Evolutionary conservation across 2,888 invertebrate genomes (phyloP).

Genomic region (Tachina grossa): DNA sequence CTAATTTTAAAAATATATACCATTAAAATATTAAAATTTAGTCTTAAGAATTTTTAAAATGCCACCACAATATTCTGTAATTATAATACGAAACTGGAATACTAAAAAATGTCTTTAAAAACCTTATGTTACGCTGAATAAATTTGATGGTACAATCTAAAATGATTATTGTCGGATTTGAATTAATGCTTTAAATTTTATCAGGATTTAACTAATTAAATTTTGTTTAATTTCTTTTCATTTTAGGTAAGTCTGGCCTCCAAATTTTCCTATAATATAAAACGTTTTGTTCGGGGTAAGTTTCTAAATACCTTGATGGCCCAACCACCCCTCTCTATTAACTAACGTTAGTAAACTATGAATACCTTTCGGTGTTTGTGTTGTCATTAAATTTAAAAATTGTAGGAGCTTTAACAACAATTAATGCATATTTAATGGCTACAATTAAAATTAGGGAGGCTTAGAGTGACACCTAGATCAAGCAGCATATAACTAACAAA

Average conservation of each 20-base stretch:
- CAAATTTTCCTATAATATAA: background rate
- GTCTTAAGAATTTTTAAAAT: no score
- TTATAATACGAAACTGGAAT: no score
- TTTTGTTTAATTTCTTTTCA: background rate
- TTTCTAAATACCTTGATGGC: background rate
- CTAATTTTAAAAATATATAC: no score
- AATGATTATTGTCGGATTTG: no score
- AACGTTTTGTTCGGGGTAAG: background rate
- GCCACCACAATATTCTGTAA: no score
- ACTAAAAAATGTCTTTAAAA: no score
- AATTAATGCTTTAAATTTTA: background rate
- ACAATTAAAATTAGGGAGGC: background rate
- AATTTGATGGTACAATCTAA: no score
- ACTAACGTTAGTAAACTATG: no score
- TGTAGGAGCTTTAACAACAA: background rate
- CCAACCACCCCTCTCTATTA: no score
- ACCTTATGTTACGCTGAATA: no score
- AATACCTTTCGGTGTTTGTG: no score
- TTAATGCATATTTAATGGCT: background rate
- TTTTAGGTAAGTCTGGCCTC: conserved; percentile 1
- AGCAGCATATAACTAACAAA: background rate
- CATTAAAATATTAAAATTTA: no score
- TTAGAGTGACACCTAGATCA: background rate
- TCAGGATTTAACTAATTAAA: background rate
- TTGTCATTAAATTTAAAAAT: background rate